These are phyloP conservation scores for Acleris holmiana DNA, from an alignment of 2,888 invertebrate genomes.

Conservation along the genomic window DNA sequence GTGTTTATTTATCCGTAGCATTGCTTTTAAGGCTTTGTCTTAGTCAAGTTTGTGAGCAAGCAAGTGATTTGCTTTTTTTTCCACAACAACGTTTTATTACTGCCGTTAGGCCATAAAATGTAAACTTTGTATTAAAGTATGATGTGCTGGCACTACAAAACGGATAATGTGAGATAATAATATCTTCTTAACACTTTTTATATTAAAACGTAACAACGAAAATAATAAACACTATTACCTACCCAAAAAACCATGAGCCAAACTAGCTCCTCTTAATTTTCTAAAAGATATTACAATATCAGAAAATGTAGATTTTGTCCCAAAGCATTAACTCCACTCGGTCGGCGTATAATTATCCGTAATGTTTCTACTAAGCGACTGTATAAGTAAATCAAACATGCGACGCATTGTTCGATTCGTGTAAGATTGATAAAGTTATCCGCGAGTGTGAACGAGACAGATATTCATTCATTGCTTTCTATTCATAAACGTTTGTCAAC, in stretches of 20 bases:
- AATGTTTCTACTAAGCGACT: conserved; percentile 84
- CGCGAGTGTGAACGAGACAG: conserved; percentile 82
- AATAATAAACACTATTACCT: too few species aligned
- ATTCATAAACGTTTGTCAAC: conserved; percentile 67
- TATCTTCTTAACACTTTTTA: too few species aligned
- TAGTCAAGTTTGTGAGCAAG: too few species aligned
- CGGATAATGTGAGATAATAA: too few species aligned
- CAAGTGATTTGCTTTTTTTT: too few species aligned
- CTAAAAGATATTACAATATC: background rate
- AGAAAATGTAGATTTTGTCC: conserved; percentile 27
- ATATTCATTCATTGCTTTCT: conserved; percentile 76
- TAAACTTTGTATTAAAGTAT: too few species aligned
- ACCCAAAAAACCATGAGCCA: background rate
- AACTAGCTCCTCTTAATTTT: background rate
- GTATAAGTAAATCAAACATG: conserved; percentile 81
- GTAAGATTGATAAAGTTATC: conserved; percentile 83
- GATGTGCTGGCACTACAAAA: too few species aligned
- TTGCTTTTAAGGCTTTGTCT: too few species aligned
- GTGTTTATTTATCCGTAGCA: too few species aligned
- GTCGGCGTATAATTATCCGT: conserved; percentile 80
- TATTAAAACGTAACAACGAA: too few species aligned
- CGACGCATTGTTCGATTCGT: conserved; percentile 83
- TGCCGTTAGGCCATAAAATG: too few species aligned
- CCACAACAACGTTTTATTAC: too few species aligned
- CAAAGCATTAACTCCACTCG: conserved; percentile 65